Conservation (phyloP, 2,888 invertebrate genomes). For the Dioctria linearis region DNA sequence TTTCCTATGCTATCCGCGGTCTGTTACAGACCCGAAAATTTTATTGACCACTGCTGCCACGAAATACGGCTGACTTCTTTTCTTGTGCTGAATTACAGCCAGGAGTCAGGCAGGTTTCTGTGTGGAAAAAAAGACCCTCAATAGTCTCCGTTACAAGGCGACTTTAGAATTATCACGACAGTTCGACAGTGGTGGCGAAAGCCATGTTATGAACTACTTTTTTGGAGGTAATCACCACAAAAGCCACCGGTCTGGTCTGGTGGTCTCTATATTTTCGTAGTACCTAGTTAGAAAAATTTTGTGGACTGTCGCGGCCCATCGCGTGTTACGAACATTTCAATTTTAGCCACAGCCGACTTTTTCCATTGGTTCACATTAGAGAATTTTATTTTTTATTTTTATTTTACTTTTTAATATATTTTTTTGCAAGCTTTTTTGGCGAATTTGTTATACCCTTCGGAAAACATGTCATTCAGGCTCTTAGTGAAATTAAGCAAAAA, state of each 20-base stretch:
- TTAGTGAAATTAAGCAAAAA: not conserved
- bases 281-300: conserved; percentile 20
- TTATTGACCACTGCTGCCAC: conserved; percentile 41
- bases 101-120: conserved; percentile 45
- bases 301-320: conserved; percentile 36
- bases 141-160: not conserved
- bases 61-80: conserved; percentile 18
- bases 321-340: conserved; percentile 25
- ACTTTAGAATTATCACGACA: conserved; percentile 40
- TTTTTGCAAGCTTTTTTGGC: not conserved
- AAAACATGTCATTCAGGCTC: not conserved
- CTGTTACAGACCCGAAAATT: conserved; percentile 31
- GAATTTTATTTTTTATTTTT: not conserved
- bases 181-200: conserved; percentile 39
- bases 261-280: conserved; percentile 21
- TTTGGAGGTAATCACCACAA: conserved; percentile 28
- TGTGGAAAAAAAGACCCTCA: conserved; percentile 8
- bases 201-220: conserved; percentile 38
- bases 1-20: conserved; percentile 7
- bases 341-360: conserved; percentile 26
- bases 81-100: conserved; percentile 32
- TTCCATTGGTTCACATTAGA: conserved; percentile 5
- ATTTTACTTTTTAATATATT: no score
- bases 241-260: conserved; percentile 9
- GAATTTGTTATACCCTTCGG: conserved; percentile 17